Evolutionary conservation across 2,797 vertebrate genomes (phyloP), one percentile per base, ranked within the genome.

Genomic region (Diplodus puntazzo): DNA sequence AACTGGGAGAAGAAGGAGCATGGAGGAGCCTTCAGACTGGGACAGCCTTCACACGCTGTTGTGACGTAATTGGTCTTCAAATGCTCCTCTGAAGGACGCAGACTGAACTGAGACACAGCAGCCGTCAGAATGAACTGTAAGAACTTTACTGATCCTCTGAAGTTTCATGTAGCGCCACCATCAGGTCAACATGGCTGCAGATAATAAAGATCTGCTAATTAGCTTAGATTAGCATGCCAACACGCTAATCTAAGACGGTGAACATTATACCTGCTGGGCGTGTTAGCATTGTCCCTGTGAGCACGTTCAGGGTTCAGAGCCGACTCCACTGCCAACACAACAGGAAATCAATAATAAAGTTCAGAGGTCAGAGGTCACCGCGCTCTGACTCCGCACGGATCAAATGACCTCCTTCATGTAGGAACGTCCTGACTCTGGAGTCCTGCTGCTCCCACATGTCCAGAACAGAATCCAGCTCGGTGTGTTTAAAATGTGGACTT

Each of bases 331-430:
- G 49, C 12, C 14, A 6, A 6, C 50, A 46, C 61, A 58, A 23
- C 55, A 70, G 75, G 68, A 50, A 77, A 52, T 58, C 45, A 58
- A 50, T 64, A 43, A 50, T 23, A 25, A 60, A 59, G 45, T 52
- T 60, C 73, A 60, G 7, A 60, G 71, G 52, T 76, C 65, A 62
- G 20, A 64, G 74, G 65, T 69, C 72, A 17, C 9, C 9, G 54
- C 46, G 10, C 11, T 30, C 39, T 16, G 21, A 34, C 50, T 5
- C 62, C 1, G 8, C 25, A 1, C 0, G 71, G 71, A 13, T 73
- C 61, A 49, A 9, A 20, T 67, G 13, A 14, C 72, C 17, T 21
- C 63, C 17, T 5, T 66, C 27, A 25, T 8, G 21, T 27, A 16
- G 45, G 34, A 46, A 21, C 49, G 23, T 30, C 17, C 0, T 4